Evolutionary conservation across 2,113 vertebrate species (phyloP).

Genomic region (Chroicocephalus ridibundus): DNA sequence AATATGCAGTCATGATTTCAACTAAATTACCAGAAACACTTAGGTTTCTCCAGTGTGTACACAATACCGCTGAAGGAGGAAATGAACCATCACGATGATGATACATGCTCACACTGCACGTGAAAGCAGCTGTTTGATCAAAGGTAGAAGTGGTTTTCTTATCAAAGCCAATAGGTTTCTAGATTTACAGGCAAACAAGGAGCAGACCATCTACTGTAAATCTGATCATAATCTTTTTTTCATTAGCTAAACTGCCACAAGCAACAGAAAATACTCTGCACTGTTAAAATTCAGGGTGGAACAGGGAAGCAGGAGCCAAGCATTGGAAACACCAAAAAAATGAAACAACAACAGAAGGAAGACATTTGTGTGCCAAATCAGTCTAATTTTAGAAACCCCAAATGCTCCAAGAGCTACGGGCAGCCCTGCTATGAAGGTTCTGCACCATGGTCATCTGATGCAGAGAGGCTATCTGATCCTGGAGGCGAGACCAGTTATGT

Average conservation of each 20-base stretch:
- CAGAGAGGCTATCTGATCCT: background rate
- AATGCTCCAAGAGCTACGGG: background rate
- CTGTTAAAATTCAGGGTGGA: background rate
- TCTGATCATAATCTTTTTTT: background rate
- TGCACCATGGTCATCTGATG: background rate
- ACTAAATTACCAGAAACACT: slow-evolving; percentile 69
- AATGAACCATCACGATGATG: slow-evolving; percentile 30
- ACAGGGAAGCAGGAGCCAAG: background rate
- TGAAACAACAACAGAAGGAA: background rate
- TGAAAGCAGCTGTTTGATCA: background rate
- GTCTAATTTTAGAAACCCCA: background rate
- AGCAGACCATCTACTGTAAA: background rate
- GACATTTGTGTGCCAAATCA: background rate
- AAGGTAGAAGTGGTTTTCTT: background rate
- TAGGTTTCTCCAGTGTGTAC: background rate
- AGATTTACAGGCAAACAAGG: background rate
- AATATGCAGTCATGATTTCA: slow-evolving; percentile 48
- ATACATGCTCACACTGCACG: background rate
- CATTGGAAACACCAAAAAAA: background rate
- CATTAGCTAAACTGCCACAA: background rate
- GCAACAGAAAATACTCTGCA: background rate
- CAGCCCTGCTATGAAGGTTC: background rate
- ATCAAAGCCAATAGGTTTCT: slow-evolving; percentile 14
- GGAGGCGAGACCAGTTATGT: background rate
- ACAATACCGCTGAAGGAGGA: slow-evolving; percentile 30